Evolutionary conservation across 2,113 vertebrate species (phyloP).

Genomic region (Egretta garzetta): DNA sequence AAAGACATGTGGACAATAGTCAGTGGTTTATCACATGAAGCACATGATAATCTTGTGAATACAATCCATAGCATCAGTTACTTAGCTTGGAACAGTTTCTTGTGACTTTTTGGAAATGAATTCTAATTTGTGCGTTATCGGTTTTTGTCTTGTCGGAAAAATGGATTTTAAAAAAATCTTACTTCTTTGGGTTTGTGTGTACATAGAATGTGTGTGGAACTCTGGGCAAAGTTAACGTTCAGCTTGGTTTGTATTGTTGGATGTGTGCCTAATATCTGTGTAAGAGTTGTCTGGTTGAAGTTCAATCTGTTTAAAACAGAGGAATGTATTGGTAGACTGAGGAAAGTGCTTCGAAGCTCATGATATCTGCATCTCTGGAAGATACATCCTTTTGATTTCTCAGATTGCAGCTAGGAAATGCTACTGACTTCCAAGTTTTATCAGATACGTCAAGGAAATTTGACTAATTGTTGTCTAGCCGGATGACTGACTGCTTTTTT

Average conservation of each 20-base stretch:
- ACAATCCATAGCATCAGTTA: not conserved
- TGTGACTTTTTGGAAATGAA: not conserved
- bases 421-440: not conserved
- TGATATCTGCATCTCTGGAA: not conserved
- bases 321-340: not conserved
- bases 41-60: not conserved
- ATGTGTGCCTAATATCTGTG: not conserved
- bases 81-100: not conserved
- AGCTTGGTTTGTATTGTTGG: not conserved
- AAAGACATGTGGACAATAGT: not conserved
- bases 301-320: not conserved
- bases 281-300: not conserved
- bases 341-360: not conserved
- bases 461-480: not conserved
- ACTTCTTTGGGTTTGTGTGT: not conserved
- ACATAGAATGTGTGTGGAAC: not conserved
- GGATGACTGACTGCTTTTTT: not conserved
- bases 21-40: not conserved
- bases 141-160: not conserved
- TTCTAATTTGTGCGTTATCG: not conserved
- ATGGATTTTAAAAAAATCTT: not conserved
- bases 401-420: not conserved
- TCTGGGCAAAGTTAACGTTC: not conserved
- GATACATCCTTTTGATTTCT: not conserved
- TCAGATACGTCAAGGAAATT: not conserved